phyloP scores from a whole-genome alignment of 2,113 vertebrate genomes.

The Sinocyclocheilus grahami region DNA sequence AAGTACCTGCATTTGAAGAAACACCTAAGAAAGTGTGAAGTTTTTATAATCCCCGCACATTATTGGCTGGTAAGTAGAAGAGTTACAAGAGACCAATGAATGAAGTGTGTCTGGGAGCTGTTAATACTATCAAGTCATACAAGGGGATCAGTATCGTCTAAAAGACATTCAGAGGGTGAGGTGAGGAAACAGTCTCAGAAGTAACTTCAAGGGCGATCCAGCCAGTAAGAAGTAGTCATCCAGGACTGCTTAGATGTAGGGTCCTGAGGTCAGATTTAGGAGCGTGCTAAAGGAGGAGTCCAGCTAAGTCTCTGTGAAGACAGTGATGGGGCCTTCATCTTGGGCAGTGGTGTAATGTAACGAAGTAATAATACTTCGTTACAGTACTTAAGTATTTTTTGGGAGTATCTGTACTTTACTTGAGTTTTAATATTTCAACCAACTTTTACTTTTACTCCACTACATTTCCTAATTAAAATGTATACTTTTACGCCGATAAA shows the following conservation, averaged over 20 bases:
- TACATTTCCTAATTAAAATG: too few species aligned
- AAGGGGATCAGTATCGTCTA: neutral
- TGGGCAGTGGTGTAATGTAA: too few species aligned
- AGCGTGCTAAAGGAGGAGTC: neutral
- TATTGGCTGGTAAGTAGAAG: neutral
- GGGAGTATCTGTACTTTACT: too few species aligned
- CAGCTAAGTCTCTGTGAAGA: conserved; percentile 17
- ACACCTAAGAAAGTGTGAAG: too few species aligned
- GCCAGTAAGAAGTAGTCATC: conserved; percentile 25
- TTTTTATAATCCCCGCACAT: neutral
- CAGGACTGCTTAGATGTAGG: conserved; percentile 35
- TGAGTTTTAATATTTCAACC: too few species aligned
- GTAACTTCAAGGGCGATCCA: conserved; percentile 43
- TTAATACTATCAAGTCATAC: neutral
- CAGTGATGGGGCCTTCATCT: conserved; percentile 18
- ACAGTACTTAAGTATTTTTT: too few species aligned
- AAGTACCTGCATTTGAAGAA: too few species aligned
- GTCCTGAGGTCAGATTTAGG: conserved; percentile 44
- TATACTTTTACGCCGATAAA: too few species aligned
- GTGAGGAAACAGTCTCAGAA: neutral
- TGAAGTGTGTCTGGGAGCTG: neutral
- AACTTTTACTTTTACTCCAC: too few species aligned
- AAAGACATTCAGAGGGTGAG: neutral
- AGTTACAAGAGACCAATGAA: too few species aligned
- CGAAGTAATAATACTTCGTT: too few species aligned